Evolutionary conservation across 2,888 invertebrate species (phyloP), one percentile per base, ranked within the genome.

Genomic region (Electrophaes corylata): DNA sequence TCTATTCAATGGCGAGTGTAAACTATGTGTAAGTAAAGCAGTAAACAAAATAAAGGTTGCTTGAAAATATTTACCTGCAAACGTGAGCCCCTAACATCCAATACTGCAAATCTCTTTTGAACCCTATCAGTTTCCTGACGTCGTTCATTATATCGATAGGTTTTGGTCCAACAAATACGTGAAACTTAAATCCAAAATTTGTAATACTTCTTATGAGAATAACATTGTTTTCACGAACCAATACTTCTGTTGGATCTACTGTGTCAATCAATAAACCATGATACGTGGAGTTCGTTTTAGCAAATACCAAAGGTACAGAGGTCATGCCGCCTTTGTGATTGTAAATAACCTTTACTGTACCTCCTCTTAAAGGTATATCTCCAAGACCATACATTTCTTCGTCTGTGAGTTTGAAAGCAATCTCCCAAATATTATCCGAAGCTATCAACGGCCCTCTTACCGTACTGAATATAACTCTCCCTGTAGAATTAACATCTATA

Each of bases 401-500:
- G 16, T 92, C 83, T 0, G 92, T 92, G 26, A 94, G 67, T 62
- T 86, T 88, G 14, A 94, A 84, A 0, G 92, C 84, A 69, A 94
- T 88, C 75, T 94, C 94, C 93, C 94, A 94, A 67, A 94, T 94
- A 40, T 91, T 83, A 18, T 93, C 79, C 0, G 94, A 92, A 1
- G 93, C 92, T 57, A 94, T 93, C 0, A 94, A 64, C 0, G 94
- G 94, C 0, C 94, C 94, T 61, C 87, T 80, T 0, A 89, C 75
- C 0, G 94, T 94, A 26, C 90, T 91, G 16, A 94, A 86, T 53
- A 94, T 78, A 4, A 71, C 69, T 10, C 91, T 84, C 44, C 79
- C 72, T 0, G 72, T 62, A 0, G 78, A 70, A 48, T 80, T 79
- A 0, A 86, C 81, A 11, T 78, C 53, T 0, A 90, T 59, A 52